Percentiles rank a stretch among this genome's conserved stretches.
phyloP scores from a whole-genome alignment of 2,113 vertebrate genomes.

The Trematocara macrostoma region DNA sequence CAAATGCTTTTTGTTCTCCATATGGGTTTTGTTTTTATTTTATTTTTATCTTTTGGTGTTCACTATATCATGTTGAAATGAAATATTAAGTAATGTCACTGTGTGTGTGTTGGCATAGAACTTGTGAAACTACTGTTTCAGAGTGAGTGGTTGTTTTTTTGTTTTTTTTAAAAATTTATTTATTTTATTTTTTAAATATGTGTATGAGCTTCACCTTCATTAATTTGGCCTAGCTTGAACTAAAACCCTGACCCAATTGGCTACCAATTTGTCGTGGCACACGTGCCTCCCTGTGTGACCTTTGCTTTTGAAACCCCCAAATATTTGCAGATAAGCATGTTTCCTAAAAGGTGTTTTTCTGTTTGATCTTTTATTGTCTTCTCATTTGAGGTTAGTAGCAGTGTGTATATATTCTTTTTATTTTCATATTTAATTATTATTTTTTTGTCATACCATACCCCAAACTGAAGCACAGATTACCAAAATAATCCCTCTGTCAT shows the following conservation, averaged over 20 bases:
- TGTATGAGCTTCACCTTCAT: background rate
- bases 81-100: constrained; percentile 34
- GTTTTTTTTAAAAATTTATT: background rate
- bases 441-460: background rate
- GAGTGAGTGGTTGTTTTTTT: background rate
- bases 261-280: background rate
- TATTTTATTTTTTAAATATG: background rate
- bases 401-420: background rate
- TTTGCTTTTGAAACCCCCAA: background rate
- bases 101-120: constrained; percentile 18
- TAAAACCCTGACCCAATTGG: background rate
- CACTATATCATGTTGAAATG: constrained; percentile 46
- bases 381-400: background rate
- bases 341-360: background rate
- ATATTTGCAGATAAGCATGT: background rate
- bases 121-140: constrained; percentile 42
- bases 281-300: background rate
- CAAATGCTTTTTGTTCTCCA: constrained; percentile 16
- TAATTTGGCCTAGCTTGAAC: background rate
- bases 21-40: constrained; percentile 18
- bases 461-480: constrained; percentile 47
- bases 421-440: background rate
- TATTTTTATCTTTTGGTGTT: background rate
- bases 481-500: background rate
- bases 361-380: background rate